A percentile compares a stretch with the other conserved stretches of the same genome.
These are phyloP conservation scores for Bombus superbus DNA, from an alignment of 1,140 invertebrate genomes.

Conservation along the genomic window DNA sequence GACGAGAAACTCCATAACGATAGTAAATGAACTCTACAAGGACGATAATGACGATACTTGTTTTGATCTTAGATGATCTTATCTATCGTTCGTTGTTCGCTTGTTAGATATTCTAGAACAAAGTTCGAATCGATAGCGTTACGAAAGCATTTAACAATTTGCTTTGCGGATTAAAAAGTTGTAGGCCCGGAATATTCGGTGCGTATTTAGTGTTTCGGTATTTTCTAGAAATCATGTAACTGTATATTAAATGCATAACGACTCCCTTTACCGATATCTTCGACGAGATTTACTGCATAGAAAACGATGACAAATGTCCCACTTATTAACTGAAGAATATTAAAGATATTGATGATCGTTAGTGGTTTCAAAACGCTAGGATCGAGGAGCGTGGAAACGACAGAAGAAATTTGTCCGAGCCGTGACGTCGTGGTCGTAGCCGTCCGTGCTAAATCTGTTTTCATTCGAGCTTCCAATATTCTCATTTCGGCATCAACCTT, in stretches of 20 bases:
- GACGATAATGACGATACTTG: no score
- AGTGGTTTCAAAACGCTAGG: slow-evolving; percentile 87
- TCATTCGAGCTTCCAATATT: slow-evolving; percentile 63
- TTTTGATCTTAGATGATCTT: no score
- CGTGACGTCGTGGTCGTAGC: slow-evolving; percentile 47
- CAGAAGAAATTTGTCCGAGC: slow-evolving; percentile 54
- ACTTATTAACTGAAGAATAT: slow-evolving; percentile 87
- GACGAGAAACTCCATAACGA: no score
- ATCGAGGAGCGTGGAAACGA: slow-evolving; percentile 77
- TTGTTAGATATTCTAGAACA: no score
- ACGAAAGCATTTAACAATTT: no score
- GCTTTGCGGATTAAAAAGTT: no score
- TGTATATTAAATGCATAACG: neutral
- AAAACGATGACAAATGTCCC: slow-evolving; percentile 90
- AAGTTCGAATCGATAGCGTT: no score
- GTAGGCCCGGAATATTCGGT: no score
- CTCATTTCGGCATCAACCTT: slow-evolving; percentile 72
- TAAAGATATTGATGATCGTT: slow-evolving; percentile 88
- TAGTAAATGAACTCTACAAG: no score
- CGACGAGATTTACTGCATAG: slow-evolving; percentile 88
- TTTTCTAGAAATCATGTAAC: neutral
- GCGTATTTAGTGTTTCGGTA: no score
- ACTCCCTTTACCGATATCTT: slow-evolving; percentile 80
- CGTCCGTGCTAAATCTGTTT: slow-evolving; percentile 60
- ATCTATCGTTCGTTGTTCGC: no score